Evolutionary conservation across 2,888 invertebrate genomes (phyloP).

Genomic region (Tetheella fluctuosa): DNA sequence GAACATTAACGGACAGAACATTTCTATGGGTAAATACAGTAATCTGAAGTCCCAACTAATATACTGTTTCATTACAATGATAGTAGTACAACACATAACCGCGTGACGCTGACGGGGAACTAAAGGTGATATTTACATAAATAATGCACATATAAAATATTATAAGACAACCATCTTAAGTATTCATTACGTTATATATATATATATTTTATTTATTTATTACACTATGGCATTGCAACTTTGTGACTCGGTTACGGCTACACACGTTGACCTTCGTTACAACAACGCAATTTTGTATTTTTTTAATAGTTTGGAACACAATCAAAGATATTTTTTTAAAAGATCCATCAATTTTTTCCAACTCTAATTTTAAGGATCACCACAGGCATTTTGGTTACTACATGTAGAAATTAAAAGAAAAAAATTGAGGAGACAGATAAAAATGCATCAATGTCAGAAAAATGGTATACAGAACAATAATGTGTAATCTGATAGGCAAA

Average conservation of each 20-base stretch:
- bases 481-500: neutral
- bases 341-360: neutral
- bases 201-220: conserved; percentile 38
- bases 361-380: neutral
- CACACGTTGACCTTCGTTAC: conserved; percentile 43
- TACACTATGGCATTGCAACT: conserved; percentile 78
- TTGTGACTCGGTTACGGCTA: conserved; percentile 74
- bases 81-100: conserved; percentile 14
- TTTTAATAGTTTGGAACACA: conserved; percentile 28
- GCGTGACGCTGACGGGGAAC: conserved; percentile 40
- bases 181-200: conserved; percentile 65
- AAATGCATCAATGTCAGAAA: neutral
- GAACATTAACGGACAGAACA: conserved; percentile 34
- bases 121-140: conserved; percentile 71
- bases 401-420: neutral
- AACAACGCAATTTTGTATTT: conserved; percentile 25
- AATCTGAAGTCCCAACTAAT: neutral
- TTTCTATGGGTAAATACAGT: conserved; percentile 19
- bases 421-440: neutral
- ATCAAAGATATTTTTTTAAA: conserved; percentile 18
- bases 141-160: conserved; percentile 71
- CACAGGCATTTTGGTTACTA: neutral
- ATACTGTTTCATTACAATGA: neutral
- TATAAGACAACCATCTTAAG: conserved; percentile 65
- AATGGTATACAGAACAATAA: neutral